Percentiles rank a stretch among this genome's conserved stretches.
These are phyloP conservation scores for Erpetoichthys calabaricus DNA, from an alignment of 2,797 vertebrate species.

Conservation along the genomic window DNA sequence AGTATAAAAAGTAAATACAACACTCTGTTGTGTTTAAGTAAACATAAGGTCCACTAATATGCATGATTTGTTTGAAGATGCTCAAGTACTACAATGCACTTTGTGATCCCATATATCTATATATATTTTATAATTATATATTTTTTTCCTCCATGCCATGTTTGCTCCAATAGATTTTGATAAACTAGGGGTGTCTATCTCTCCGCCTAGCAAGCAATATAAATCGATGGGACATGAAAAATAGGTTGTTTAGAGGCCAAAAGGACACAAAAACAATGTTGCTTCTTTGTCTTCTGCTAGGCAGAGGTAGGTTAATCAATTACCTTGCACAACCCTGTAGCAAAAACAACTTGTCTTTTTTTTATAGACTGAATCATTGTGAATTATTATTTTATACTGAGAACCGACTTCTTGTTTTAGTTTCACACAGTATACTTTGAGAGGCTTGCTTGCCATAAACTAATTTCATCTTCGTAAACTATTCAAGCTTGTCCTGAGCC, in stretches of 20 bases:
- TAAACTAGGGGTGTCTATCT: not conserved
- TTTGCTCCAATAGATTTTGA: too few relatives aligned
- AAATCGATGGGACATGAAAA: conserved; percentile 6
- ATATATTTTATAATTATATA: too few relatives aligned
- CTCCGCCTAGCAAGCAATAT: not conserved
- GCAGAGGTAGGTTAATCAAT: conserved; percentile 8
- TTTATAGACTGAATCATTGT: conserved; percentile 2
- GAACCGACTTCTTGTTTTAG: not conserved
- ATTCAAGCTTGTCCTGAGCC: too few relatives aligned
- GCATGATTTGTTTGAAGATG: too few relatives aligned
- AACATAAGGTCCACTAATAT: too few relatives aligned
- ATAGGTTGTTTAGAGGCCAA: conserved; percentile 5
- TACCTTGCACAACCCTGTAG: conserved; percentile 1
- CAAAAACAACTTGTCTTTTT: conserved; percentile 5
- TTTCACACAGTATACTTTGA: not conserved
- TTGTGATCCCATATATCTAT: too few relatives aligned
- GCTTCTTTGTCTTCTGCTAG: not conserved
- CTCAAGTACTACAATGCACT: too few relatives aligned
- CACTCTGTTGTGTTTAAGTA: too few relatives aligned
- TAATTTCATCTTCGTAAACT: too few relatives aligned
- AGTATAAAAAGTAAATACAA: too few relatives aligned
- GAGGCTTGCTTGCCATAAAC: too few relatives aligned
- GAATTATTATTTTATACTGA: conserved; percentile 3
- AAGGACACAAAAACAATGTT: conserved; percentile 1
- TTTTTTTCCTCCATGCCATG: too few relatives aligned